These are phyloP conservation scores for Ylistrum balloti DNA, from an alignment of 1,140 invertebrate species.

Conservation along the genomic window DNA sequence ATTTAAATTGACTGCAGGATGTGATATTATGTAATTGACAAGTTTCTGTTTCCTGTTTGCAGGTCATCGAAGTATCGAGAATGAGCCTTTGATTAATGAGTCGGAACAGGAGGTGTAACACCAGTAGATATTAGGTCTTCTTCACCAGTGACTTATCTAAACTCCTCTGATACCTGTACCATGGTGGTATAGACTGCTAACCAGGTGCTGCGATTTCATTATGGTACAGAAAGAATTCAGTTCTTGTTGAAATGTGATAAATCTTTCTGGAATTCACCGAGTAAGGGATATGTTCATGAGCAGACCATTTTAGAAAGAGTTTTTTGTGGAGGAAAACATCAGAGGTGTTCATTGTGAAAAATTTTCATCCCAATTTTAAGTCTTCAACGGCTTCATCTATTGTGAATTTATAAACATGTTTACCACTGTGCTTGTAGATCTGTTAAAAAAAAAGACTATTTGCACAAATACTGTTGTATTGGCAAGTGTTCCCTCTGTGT, in stretches of 20 bases:
- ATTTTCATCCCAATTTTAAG: neutral
- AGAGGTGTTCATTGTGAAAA: neutral
- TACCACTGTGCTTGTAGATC: neutral
- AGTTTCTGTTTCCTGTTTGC: neutral
- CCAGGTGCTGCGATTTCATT: no score
- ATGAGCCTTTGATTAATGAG: neutral
- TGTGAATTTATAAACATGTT: neutral
- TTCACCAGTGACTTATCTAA: neutral
- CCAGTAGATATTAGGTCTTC: neutral
- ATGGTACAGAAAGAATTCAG: no score
- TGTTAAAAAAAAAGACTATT: neutral
- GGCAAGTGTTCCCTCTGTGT: neutral
- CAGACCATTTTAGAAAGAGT: neutral
- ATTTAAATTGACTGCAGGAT: no score
- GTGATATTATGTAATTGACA: neutral
- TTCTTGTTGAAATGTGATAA: no score
- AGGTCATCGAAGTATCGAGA: conserved; percentile 19
- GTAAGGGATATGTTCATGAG: neutral
- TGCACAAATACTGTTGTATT: neutral
- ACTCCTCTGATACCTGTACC: neutral
- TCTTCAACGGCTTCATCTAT: neutral
- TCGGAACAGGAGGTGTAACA: conserved; percentile 30
- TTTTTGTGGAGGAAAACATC: neutral
- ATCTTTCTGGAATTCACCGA: neutral
- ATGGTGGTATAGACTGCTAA: neutral